Conservation (phyloP, 2,888 invertebrate species). For the Standfussiana lucernea region DNA sequence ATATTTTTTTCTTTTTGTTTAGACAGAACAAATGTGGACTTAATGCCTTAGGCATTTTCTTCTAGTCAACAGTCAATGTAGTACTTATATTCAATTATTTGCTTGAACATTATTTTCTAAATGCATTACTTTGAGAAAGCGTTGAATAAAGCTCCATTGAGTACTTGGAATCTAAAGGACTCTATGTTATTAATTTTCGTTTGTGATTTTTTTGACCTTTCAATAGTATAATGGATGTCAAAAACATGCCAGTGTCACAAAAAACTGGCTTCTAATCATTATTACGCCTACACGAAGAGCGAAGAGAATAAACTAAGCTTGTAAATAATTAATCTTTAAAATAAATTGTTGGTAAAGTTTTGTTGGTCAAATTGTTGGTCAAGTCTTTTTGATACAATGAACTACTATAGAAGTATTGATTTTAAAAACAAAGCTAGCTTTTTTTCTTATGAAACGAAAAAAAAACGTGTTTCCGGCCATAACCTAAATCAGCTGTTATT, state of each 20-base stretch:
- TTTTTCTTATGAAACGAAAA: neutral
- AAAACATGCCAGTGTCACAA: neutral
- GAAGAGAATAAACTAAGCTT: neutral
- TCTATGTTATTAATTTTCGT: neutral
- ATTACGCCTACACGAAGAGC: neutral
- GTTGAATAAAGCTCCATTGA: neutral
- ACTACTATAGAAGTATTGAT: neutral
- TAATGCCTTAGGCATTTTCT: neutral
- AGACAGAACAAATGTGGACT: neutral
- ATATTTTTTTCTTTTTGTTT: neutral
- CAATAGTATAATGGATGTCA: neutral
- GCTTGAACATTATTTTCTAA: neutral
- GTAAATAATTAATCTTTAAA: neutral
- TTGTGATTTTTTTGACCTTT: neutral
- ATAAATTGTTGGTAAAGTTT: neutral
- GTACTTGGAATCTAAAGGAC: too few species aligned
- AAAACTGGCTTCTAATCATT: neutral
- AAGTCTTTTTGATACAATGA: neutral
- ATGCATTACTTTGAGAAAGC: neutral
- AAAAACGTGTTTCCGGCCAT: neutral
- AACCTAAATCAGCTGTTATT: conserved; percentile 56
- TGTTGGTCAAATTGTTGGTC: too few species aligned
- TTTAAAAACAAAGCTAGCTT: neutral
- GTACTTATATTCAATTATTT: neutral
- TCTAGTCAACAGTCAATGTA: neutral